A percentile compares a stretch with the other conserved stretches of the same genome.
phyloP scores from a whole-genome alignment of 2,797 vertebrate genomes.

The Acrocephalus scirpaceus region DNA sequence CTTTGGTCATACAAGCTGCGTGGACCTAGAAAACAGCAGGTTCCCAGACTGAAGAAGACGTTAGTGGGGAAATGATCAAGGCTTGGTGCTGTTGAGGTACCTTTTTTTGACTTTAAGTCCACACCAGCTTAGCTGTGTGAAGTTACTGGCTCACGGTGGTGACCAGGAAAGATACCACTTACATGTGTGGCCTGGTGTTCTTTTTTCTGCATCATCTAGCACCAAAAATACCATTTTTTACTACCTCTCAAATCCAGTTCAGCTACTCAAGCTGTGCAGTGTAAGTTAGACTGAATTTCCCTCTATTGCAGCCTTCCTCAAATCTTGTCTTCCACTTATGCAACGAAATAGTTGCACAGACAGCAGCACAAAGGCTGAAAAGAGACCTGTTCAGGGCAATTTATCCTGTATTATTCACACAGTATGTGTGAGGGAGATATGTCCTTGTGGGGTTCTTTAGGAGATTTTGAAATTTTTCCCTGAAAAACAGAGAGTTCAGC shows the following conservation, averaged over 20 bases:
- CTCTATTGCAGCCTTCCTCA: background rate
- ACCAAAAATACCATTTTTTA: background rate
- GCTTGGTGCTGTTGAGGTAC: background rate
- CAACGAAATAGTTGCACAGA: background rate
- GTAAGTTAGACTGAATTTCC: background rate
- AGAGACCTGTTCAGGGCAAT: background rate
- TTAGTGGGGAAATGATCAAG: background rate
- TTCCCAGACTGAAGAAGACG: background rate
- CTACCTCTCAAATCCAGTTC: background rate
- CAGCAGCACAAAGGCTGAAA: background rate
- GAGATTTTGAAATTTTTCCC: background rate
- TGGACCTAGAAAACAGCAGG: background rate
- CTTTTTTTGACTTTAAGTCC: background rate
- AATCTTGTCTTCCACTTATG: background rate
- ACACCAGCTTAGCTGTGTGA: background rate
- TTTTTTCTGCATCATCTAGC: background rate
- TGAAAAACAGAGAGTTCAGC: background rate
- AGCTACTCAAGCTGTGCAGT: background rate
- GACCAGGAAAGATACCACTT: background rate
- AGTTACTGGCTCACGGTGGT: background rate
- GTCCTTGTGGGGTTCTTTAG: background rate
- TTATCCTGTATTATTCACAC: background rate
- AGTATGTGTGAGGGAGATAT: background rate
- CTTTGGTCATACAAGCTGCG: background rate
- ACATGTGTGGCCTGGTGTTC: accelerated